Base-by-base conservation (phyloP, 2,888 invertebrate genomes). In the Ichneumoninae sp. region DNA sequence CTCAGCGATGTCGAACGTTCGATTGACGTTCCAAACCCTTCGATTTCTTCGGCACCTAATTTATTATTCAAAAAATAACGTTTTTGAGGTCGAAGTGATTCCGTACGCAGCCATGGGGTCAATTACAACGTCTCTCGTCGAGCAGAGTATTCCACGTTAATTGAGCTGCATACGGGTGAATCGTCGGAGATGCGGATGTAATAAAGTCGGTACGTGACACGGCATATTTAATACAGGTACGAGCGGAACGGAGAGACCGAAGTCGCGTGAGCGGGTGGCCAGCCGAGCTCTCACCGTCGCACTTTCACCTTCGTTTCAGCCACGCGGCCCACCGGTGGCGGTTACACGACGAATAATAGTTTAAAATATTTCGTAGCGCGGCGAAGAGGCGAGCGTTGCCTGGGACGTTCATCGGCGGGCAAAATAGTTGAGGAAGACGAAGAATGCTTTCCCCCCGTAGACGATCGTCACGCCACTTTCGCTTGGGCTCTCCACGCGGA, bases 291-390 rank as follows among this genome's bases (percentile, higher is more conserved):
- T 84, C 84, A 81, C 84, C 84, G 75, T 82, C 75, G 78, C 82
- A 81, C 84, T 84, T 84, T 84, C 84, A 84, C 84, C 78, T 81
- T 72, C 78, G 50, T 57, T 80, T 44, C 0, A 78, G 57, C 84
- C 54, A 47, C 62, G 82, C 60, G 68, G 66, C 5, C 71, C n/a
- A 26, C 62, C 52, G 75, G 36, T 36, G 60, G 60, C 62, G 81
- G 36, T 66, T 30, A 66, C 66, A 26, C 36, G 30, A 33, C 72
- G 54, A 72, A 69, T 75, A 62, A 60, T 62, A 75, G 75, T 50
- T 44, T 33, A 52, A 79, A 75, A 79, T 82, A 82, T 68, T 75
- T 52, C 70, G 44, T 40, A 44, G 47, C 50, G 19, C 78, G 60
- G 47, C 70, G 65, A 62, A 72, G 57, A 71, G 16, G 22, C 65